Base-by-base conservation (phyloP, 2,888 invertebrate species). In the Lasioglossum vierecki region DNA sequence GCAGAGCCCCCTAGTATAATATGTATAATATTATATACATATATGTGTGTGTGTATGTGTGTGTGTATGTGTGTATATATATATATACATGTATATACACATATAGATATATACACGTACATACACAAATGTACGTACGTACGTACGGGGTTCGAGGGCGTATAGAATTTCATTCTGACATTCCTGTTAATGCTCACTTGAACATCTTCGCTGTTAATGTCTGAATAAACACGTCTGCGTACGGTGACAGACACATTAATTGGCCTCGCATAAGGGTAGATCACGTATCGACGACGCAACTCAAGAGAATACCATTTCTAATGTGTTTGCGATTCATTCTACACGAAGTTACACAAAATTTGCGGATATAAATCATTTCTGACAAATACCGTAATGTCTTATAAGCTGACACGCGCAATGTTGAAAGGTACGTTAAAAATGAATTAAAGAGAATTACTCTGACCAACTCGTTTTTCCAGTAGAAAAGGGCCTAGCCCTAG, bases 211-310 rank as follows among this genome's bases (percentile, higher is more conserved):
- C 63, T 75, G 86, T 85, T 91, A 91, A 93, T 92, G 93, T 92
- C 88, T 91, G 79, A 89, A 92, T 90, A 92, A 93, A 93, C 89
- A 92, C 84, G 88, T 90, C 86, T 76, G 57, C 68, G 66, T 35
- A 72, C 78, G 81, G 73, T 86, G 88, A 91, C 88, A 83, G 87
- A 44, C 76, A 81, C 84, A 76, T 88, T 86, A 83, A 89, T 88
- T 83, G 88, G 83, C 80, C 57, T 30, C 44, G 41, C n/a, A 49
- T 57, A 41, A 30, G 72, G 76, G 6, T 15, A 30, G 13, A 46
- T 76, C 81, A 68, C 71, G 72, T n/a, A 71, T 74, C 57, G 39
- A 22, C 35, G 57, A 39, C 46, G 68, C 57, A 53, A n/a, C 11
- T 44, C 39, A 70, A 41, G 44, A 53, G 79, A 83, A 84, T 73